Conservation (phyloP, 2,797 vertebrate species). For the Molothrus ater region DNA sequence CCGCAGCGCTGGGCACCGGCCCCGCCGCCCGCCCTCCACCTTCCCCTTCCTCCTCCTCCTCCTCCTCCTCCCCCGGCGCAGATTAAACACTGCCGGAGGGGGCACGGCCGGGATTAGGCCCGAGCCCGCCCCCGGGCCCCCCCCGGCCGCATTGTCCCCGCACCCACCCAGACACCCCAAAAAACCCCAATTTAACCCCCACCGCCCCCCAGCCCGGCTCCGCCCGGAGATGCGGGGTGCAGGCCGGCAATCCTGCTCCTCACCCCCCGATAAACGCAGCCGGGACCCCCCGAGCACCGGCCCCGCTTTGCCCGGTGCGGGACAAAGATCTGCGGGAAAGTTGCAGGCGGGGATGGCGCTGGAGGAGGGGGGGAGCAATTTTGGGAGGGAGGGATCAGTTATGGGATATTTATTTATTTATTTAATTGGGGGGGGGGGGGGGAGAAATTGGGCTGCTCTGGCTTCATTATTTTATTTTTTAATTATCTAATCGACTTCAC, state of each 20-base stretch:
- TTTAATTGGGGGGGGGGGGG: background rate
- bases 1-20: background rate
- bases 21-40: background rate
- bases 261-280: background rate
- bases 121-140: background rate
- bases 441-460: background rate
- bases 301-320: background rate
- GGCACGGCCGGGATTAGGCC: conserved; percentile 14
- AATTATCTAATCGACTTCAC: background rate
- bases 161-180: background rate
- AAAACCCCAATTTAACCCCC: background rate
- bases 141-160: background rate
- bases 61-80: background rate
- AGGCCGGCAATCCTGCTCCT: background rate
- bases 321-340: conserved; percentile 1
- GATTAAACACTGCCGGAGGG: background rate
- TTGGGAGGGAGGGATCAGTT: background rate
- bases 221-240: background rate
- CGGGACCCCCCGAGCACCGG: background rate
- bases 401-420: background rate
- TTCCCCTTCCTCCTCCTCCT: background rate
- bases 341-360: background rate
- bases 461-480: background rate
- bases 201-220: fast-evolving
- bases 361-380: background rate